A percentile compares a stretch with the other conserved stretches of the same genome.
These are phyloP conservation scores for Hemaris fuciformis DNA, from an alignment of 2,888 invertebrate genomes.

Conservation along the genomic window DNA sequence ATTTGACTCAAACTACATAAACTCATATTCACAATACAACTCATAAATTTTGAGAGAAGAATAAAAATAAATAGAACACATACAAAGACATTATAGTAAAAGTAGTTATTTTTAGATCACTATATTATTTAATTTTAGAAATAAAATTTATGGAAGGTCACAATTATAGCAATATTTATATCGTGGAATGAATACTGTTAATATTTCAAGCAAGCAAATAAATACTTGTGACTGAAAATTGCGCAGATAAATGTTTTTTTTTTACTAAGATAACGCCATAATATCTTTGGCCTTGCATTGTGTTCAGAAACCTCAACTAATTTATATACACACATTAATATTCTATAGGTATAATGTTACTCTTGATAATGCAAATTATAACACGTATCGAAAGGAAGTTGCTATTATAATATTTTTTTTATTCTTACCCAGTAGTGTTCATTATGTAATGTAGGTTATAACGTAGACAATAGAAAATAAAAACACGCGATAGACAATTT, in stretches of 20 bases:
- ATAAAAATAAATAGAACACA: no score
- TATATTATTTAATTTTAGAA: no score
- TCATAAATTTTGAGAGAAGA: no score
- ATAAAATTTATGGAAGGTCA: no score
- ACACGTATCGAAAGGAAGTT: slow-evolving; percentile 38
- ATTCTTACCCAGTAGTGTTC: slow-evolving; percentile 54
- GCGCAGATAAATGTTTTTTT: background rate
- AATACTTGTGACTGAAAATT: background rate
- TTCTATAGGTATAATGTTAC: slow-evolving; percentile 7
- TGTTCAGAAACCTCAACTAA: background rate
- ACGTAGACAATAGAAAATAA: background rate
- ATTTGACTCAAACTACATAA: no score
- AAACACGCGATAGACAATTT: background rate
- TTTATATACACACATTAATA: background rate
- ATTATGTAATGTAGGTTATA: slow-evolving; percentile 63
- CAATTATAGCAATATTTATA: no score
- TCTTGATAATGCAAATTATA: slow-evolving; percentile 43
- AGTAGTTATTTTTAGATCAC: no score
- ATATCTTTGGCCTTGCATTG: background rate
- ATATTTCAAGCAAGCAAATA: background rate
- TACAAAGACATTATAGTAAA: no score
- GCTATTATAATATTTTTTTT: slow-evolving; percentile 30
- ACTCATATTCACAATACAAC: no score
- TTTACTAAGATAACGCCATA: background rate
- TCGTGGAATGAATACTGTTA: background rate